phyloP scores from a whole-genome alignment of 2,797 vertebrate species.

The Phrynocephalus forsythii region DNA sequence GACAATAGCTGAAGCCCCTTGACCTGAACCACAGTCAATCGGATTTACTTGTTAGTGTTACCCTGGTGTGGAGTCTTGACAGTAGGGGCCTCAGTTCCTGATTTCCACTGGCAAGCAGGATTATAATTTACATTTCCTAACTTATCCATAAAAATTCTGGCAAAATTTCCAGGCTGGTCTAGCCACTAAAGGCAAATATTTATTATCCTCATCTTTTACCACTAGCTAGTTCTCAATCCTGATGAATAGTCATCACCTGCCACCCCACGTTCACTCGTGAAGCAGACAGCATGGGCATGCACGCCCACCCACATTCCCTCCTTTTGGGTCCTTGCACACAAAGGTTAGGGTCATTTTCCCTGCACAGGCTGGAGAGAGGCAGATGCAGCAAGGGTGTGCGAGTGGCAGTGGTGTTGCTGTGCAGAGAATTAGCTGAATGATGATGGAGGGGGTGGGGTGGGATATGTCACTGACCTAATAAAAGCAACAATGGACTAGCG shows the following conservation, averaged over 20 bases:
- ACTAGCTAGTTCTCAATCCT: not conserved
- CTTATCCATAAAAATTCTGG: not conserved
- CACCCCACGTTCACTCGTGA: not conserved
- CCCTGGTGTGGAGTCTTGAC: not conserved
- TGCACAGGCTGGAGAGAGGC: not conserved
- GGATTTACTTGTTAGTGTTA: constrained; percentile 5
- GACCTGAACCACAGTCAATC: not conserved
- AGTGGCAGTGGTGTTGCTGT: not conserved
- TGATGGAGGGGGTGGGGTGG: not conserved
- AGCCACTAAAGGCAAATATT: not conserved
- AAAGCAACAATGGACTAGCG: not conserved
- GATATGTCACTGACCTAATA: constrained; percentile 6
- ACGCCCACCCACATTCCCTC: not conserved
- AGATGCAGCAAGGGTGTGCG: not conserved
- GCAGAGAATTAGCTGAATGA: constrained; percentile 9
- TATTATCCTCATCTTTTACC: constrained; percentile 6
- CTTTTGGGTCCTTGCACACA: not conserved
- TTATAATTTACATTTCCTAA: not conserved
- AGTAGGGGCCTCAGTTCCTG: not conserved
- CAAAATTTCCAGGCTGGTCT: constrained; percentile 1
- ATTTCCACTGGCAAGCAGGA: not conserved
- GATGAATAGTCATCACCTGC: not conserved
- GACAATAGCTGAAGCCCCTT: not conserved
- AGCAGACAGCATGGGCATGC: not conserved
- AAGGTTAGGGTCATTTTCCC: constrained; percentile 3